These are phyloP conservation scores for Pseudomyrmex gracilis DNA, from an alignment of 1,140 invertebrate species.

Conservation along the genomic window DNA sequence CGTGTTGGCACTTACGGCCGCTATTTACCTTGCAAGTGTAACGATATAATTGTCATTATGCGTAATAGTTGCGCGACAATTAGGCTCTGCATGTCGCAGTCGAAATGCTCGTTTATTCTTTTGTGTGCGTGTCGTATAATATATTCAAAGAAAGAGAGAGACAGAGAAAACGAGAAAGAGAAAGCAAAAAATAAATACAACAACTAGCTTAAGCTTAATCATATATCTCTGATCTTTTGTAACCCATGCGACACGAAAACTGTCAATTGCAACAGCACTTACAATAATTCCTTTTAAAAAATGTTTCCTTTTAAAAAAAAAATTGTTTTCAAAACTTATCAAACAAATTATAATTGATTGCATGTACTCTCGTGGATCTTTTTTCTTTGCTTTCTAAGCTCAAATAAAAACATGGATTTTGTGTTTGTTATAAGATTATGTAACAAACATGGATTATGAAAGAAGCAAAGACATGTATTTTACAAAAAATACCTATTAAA, in stretches of 20 bases:
- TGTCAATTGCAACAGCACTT: neutral
- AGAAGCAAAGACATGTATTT: no score
- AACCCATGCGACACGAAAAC: neutral
- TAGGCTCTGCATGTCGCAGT: constrained; percentile 20
- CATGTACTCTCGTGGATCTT: no score
- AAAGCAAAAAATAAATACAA: neutral
- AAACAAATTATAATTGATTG: constrained; percentile 25
- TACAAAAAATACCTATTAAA: constrained; percentile 1
- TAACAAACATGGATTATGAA: no score
- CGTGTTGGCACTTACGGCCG: constrained; percentile 33
- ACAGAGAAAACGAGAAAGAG: neutral
- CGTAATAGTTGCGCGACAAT: constrained; percentile 20
- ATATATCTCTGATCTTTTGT: neutral
- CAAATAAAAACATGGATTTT: neutral
- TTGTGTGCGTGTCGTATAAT: neutral
- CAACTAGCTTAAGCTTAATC: neutral
- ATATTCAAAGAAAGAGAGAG: neutral
- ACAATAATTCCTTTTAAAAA: neutral
- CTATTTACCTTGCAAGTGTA: constrained; percentile 38
- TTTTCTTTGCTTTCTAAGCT: neutral
- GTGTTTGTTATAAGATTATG: no score
- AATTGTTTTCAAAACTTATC: neutral
- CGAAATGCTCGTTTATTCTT: constrained; percentile 17
- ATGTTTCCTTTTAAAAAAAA: neutral
- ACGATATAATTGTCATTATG: constrained; percentile 41